Conservation (phyloP, 2,797 vertebrate genomes). For the Notolepis coatsorum region DNA sequence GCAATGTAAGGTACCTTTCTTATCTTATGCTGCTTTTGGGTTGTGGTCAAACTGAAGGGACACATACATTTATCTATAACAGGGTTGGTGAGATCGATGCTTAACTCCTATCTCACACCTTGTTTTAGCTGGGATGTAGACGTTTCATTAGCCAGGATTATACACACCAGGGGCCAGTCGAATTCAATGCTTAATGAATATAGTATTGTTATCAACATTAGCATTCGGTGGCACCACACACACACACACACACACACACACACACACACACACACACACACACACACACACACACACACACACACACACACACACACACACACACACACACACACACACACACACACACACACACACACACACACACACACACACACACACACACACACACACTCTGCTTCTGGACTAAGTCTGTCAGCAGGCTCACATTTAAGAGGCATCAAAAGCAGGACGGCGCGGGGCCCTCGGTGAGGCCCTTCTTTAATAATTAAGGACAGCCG, state of each 20-base stretch:
- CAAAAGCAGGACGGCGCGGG: conserved; percentile 79
- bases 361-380: conserved; percentile 14
- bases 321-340: not conserved
- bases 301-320: conserved; percentile 11
- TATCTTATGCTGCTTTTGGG: too few relatives aligned
- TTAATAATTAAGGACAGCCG: conserved; percentile 91
- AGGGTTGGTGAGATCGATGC: too few relatives aligned
- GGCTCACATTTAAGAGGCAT: conserved; percentile 87
- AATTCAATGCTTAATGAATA: conserved; percentile 75
- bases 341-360: conserved; percentile 3
- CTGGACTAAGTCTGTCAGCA: conserved; percentile 89
- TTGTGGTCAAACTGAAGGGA: too few relatives aligned
- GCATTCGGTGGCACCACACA: conserved; percentile 77
- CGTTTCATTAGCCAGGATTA: conserved; percentile 61
- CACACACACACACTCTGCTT: conserved; percentile 38
- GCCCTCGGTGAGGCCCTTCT: conserved; percentile 80
- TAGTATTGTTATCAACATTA: conserved; percentile 80
- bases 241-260: too few relatives aligned
- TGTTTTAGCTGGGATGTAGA: conserved; percentile 55
- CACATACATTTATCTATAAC: too few relatives aligned
- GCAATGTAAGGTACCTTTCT: too few relatives aligned
- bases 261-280: conserved; percentile 1
- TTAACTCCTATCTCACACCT: too few relatives aligned
- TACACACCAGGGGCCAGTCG: conserved; percentile 60
- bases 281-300: conserved; percentile 4